A percentile compares a stretch with the other conserved stretches of the same genome.
These are phyloP conservation scores for Anser brachyrhynchus DNA, from an alignment of 2,113 vertebrate genomes.

Conservation along the genomic window DNA sequence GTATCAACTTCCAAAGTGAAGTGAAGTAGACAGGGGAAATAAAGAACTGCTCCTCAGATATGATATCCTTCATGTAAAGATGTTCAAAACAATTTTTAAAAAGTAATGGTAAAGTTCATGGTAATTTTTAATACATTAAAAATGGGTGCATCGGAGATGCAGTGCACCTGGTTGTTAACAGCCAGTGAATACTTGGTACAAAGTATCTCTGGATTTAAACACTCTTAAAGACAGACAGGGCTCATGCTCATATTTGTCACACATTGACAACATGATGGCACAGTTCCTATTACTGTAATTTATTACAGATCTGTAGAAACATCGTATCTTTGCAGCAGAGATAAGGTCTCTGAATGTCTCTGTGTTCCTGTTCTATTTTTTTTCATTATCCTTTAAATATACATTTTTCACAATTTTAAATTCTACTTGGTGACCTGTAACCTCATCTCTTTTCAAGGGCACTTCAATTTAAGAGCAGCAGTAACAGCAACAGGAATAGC, in stretches of 20 bases:
- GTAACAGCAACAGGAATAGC: constrained; percentile 38
- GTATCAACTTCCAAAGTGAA: neutral
- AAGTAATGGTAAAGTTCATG: neutral
- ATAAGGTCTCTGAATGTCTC: neutral
- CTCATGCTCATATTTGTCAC: neutral
- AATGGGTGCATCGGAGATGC: neutral
- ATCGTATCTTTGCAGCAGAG: neutral
- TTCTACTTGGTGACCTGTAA: constrained; percentile 56
- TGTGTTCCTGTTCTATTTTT: neutral
- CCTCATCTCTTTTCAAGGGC: constrained; percentile 63
- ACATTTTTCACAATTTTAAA: constrained; percentile 8
- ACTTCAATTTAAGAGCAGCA: constrained; percentile 59
- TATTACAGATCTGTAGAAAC: neutral
- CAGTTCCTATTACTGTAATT: neutral
- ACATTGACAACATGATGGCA: neutral
- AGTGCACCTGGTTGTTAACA: neutral
- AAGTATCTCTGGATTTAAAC: neutral
- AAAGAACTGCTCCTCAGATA: neutral
- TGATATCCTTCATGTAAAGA: neutral
- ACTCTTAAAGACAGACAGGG: neutral
- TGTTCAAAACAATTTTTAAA: neutral
- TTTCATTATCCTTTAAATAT: constrained; percentile 2
- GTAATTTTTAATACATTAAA: neutral
- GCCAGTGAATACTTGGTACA: neutral
- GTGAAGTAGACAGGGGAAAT: neutral